These are phyloP conservation scores for Eupithecia subfuscata DNA, from an alignment of 2,888 invertebrate species.

Conservation along the genomic window DNA sequence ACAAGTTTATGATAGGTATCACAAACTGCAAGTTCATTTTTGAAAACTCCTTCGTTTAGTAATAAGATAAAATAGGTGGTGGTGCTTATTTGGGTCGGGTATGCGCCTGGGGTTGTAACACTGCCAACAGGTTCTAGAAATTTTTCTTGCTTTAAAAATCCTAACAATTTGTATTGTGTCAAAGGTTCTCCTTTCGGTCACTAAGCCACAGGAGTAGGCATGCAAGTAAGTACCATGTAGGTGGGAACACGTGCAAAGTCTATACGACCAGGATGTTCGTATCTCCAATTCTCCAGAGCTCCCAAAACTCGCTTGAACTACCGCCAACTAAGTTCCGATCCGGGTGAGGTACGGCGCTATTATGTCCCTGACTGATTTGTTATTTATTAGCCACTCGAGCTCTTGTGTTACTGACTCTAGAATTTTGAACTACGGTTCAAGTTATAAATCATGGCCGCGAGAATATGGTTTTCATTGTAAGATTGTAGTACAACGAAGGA, in stretches of 20 bases:
- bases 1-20: no score
- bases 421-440: conserved; percentile 15
- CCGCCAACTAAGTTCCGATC: conserved; percentile 49
- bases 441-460: not conserved
- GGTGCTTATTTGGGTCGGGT: no score
- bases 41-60: no score
- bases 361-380: conserved; percentile 52
- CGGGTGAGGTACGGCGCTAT: conserved; percentile 47
- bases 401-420: conserved; percentile 15
- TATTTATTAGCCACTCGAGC: conserved; percentile 46
- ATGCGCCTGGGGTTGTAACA: no score
- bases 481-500: not conserved
- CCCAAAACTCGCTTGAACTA: conserved; percentile 47
- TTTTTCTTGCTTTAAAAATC: no score
- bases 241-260: not conserved
- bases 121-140: no score
- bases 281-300: conserved; percentile 26
- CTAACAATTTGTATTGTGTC: not conserved
- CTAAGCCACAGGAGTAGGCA: not conserved
- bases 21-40: no score
- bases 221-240: not conserved
- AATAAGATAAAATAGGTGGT: no score
- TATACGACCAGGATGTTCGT: conserved; percentile 8
- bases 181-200: not conserved
- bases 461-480: conserved; percentile 7